Evolutionary conservation across 2,888 invertebrate genomes (phyloP).

Genomic region (Drosophila ezoana): DNA sequence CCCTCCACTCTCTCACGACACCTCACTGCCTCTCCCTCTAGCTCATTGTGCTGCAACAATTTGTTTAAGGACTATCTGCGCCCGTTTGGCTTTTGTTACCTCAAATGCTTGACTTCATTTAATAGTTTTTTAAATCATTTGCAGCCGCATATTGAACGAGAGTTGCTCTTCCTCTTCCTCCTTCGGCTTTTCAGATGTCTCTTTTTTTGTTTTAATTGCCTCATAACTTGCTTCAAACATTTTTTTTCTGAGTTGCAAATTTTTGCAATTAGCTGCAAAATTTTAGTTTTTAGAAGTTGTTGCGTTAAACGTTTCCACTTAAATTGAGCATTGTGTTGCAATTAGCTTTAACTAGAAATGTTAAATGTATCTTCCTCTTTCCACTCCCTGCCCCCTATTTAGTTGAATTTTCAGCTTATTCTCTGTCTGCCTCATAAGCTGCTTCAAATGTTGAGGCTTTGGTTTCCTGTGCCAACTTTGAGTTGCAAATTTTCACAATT

Average conservation of each 20-base stretch:
- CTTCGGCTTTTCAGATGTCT: constrained; percentile 1
- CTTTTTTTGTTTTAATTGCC: not conserved
- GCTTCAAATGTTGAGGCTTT: no score
- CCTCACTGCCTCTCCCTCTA: not conserved
- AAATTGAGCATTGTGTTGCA: not conserved
- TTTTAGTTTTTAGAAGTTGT: not conserved
- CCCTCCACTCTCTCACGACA: not conserved
- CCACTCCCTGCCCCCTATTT: no score
- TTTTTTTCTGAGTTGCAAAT: not conserved
- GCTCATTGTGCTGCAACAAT: constrained; percentile 29
- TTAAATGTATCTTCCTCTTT: no score
- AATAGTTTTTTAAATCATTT: constrained; percentile 58
- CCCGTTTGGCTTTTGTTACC: constrained; percentile 29
- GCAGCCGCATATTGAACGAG: constrained; percentile 13
- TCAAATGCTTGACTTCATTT: constrained; percentile 59
- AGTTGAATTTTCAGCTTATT: no score
- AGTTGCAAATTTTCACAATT: no score
- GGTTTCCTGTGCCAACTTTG: no score
- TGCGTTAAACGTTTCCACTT: no score
- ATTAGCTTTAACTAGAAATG: not conserved
- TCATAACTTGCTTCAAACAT: constrained; percentile 6
- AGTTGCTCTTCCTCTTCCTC: not conserved
- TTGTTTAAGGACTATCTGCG: constrained; percentile 22
- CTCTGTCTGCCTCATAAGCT: no score
- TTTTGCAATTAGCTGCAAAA: constrained; percentile 23